Percentiles rank a stretch among this genome's conserved stretches.
These are phyloP conservation scores for rat (Rattus norvegicus) DNA, from an alignment of 2,113 vertebrate species.

Conservation along the genomic window DNA sequence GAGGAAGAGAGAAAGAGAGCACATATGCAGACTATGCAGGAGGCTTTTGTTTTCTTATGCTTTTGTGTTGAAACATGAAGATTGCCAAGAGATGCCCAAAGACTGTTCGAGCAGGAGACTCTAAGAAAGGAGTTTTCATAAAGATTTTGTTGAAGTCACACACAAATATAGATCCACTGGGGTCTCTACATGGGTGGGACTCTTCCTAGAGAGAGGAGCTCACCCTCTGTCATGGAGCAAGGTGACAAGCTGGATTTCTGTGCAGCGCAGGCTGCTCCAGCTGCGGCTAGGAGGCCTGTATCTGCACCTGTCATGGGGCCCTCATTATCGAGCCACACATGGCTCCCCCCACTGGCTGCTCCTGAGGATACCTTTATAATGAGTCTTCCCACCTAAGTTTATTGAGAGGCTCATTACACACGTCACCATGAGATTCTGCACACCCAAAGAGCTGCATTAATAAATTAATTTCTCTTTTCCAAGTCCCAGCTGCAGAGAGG, in stretches of 20 bases:
- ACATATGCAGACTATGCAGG: background rate
- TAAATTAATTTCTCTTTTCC: background rate
- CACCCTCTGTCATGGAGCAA: rapidly evolving
- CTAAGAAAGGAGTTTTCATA: background rate
- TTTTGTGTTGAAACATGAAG: background rate
- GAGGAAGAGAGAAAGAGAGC: no score
- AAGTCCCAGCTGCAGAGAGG: background rate
- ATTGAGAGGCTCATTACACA: conserved; percentile 22
- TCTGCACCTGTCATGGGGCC: background rate
- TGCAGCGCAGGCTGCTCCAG: background rate
- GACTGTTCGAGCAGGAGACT: rapidly evolving
- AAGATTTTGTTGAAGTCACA: background rate
- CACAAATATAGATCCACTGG: no score
- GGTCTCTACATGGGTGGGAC: background rate
- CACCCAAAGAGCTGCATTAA: background rate
- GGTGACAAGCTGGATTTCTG: background rate
- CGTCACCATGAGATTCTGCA: conserved; percentile 1
- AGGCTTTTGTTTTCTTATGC: background rate
- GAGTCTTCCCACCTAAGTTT: conserved; percentile 41
- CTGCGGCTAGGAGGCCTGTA: background rate
- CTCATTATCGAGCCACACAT: background rate
- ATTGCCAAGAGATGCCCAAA: rapidly evolving
- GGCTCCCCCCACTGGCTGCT: background rate
- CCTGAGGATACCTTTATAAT: conserved; percentile 59
- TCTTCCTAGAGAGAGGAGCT: background rate